Percentiles rank a stretch among this genome's conserved stretches.
phyloP scores from a whole-genome alignment of 2,888 invertebrate genomes.

The Brachypalpus laphriformis region DNA sequence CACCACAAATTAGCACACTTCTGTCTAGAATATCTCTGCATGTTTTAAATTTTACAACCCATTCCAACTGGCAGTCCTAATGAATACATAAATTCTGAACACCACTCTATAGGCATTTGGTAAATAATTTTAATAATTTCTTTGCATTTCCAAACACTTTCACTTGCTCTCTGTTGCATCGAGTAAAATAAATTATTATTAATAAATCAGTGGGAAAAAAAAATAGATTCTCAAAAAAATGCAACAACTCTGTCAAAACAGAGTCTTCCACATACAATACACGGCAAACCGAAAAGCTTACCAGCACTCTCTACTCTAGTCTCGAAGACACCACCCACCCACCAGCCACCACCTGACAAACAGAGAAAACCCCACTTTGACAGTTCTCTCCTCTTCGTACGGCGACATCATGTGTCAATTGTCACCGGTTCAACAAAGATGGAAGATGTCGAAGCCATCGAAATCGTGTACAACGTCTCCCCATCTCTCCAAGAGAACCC shows the following conservation, averaged over 20 bases:
- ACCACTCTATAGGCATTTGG: conserved; percentile 27
- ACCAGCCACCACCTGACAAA: conserved; percentile 27
- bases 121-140: conserved; percentile 53
- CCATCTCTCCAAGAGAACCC: conserved; percentile 60
- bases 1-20: conserved; percentile 16
- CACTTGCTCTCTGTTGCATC: conserved; percentile 52
- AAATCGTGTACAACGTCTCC: conserved; percentile 18
- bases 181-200: background rate
- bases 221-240: background rate
- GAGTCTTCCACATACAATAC: conserved; percentile 12
- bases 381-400: conserved; percentile 30
- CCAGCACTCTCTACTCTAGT: conserved; percentile 9
- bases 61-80: conserved; percentile 26
- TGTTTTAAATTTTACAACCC: conserved; percentile 19
- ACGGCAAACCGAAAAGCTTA: conserved; percentile 50
- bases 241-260: conserved; percentile 22
- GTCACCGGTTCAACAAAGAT: conserved; percentile 69
- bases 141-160: conserved; percentile 59
- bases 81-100: conserved; percentile 21
- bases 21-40: background rate
- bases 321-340: conserved; percentile 68
- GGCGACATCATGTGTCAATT: conserved; percentile 66
- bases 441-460: conserved; percentile 74
- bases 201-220: conserved; percentile 15
- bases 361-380: conserved; percentile 49